phyloP scores from a whole-genome alignment of 2,113 vertebrate species.

The Cryptotis parvus region DNA sequence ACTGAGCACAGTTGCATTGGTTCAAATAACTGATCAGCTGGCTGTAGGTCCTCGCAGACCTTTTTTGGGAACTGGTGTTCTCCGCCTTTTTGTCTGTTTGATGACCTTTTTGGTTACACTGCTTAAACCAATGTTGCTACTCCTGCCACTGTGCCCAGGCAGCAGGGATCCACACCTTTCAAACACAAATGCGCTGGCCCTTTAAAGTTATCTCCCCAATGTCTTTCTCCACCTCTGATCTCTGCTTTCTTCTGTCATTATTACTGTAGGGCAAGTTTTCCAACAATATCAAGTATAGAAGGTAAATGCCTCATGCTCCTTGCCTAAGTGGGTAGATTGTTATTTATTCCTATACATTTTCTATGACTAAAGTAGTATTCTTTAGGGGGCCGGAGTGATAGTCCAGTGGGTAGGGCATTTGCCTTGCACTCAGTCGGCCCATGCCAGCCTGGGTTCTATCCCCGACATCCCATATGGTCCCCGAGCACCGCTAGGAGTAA shows the following conservation, averaged over 20 bases:
- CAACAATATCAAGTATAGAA: not conserved
- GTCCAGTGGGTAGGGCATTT: too few species aligned
- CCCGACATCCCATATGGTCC: too few species aligned
- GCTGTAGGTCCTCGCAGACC: not conserved
- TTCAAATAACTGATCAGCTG: not conserved
- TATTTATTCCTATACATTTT: not conserved
- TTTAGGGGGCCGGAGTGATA: not conserved
- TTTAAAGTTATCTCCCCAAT: not conserved
- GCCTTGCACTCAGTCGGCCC: too few species aligned
- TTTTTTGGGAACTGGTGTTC: not conserved
- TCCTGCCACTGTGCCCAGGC: too few species aligned
- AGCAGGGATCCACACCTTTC: too few species aligned
- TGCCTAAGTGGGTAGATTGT: not conserved
- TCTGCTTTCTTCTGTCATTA: not conserved
- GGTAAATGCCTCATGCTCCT: not conserved
- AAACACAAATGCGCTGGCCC: too few species aligned
- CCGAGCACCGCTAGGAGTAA: too few species aligned
- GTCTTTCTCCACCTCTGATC: not conserved
- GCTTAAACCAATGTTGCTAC: too few species aligned
- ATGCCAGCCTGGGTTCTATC: too few species aligned
- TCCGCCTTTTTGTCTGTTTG: not conserved
- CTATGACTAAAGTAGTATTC: not conserved
- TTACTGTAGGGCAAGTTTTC: not conserved
- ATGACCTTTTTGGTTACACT: too few species aligned
- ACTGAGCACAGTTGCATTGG: not conserved